These are phyloP conservation scores for Arrhamphus sclerolepis DNA, from an alignment of 2,797 vertebrate genomes.

Conservation along the genomic window DNA sequence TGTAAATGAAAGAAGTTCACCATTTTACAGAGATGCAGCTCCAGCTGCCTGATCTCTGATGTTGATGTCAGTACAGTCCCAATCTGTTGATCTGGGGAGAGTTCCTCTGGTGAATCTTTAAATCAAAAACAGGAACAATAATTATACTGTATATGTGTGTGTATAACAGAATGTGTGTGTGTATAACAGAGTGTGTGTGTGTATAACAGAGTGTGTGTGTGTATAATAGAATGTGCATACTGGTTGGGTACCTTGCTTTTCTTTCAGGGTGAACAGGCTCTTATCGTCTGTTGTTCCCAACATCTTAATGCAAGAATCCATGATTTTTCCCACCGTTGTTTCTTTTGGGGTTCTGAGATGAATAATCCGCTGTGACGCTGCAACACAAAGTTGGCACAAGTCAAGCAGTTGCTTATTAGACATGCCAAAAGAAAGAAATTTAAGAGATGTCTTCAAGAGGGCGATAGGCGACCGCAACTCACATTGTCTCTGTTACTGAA, in stretches of 20 bases:
- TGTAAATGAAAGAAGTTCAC: conserved; percentile 30
- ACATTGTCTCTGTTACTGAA: no score
- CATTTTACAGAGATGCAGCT: conserved; percentile 76
- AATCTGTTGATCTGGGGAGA: conserved; percentile 72
- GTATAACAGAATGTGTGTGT: not conserved
- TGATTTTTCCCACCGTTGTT: conserved; percentile 65
- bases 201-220: not conserved
- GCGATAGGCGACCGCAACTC: no score
- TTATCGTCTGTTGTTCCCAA: conserved; percentile 70
- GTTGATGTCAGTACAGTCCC: conserved; percentile 61
- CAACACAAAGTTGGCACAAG: conserved; percentile 39
- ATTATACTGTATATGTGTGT: not conserved
- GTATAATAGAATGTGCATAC: not conserved
- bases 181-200: no score
- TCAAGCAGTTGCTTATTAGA: not conserved
- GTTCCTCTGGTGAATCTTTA: conserved; percentile 63
- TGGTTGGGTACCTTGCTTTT: conserved; percentile 60
- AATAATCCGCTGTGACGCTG: conserved; percentile 76
- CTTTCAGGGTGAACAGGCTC: conserved; percentile 68
- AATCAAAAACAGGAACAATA: conserved; percentile 30
- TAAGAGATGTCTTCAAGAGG: no score
- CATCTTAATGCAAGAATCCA: conserved; percentile 75
- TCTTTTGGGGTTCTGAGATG: conserved; percentile 76
- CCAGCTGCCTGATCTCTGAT: conserved; percentile 68
- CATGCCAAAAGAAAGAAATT: not conserved